These are phyloP conservation scores for Bibio marci DNA, from an alignment of 2,888 invertebrate species.

Conservation along the genomic window DNA sequence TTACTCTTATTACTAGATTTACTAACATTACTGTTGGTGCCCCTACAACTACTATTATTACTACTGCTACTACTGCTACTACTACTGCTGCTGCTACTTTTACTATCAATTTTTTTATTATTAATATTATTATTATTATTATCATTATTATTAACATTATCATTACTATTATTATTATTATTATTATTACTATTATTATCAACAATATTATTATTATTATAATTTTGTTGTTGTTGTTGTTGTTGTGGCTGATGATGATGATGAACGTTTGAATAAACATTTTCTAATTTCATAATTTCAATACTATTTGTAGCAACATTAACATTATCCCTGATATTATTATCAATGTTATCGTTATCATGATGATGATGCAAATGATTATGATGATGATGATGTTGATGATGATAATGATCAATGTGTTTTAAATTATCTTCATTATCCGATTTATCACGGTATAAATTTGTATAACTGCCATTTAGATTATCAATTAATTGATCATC, in stretches of 20 bases:
- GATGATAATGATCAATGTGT: background rate
- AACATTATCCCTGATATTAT: background rate
- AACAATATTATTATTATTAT: background rate
- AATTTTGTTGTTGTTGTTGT: background rate
- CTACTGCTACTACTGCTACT: background rate
- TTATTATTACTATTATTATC: constrained; percentile 26
- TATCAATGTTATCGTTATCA: background rate
- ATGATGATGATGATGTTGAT: background rate
- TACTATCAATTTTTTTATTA: constrained; percentile 6
- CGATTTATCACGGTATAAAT: constrained; percentile 24
- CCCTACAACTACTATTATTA: background rate
- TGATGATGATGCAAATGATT: background rate
- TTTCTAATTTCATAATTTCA: constrained; percentile 4
- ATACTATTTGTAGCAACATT: constrained; percentile 1
- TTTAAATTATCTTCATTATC: constrained; percentile 14
- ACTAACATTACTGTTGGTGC: constrained; percentile 2
- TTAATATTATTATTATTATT: constrained; percentile 11
- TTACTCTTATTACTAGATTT: too few species aligned
- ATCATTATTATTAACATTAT: constrained; percentile 14
- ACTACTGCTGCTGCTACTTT: constrained; percentile 3
- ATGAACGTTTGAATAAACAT: constrained; percentile 23
- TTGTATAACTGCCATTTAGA: constrained; percentile 6
- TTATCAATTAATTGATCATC: background rate
- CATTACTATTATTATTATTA: constrained; percentile 9
- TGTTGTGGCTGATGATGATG: constrained; percentile 1